Evolutionary conservation across 2,888 invertebrate species (phyloP), one percentile per base, ranked within the genome.

Genomic region (Plutella xylostella): DNA sequence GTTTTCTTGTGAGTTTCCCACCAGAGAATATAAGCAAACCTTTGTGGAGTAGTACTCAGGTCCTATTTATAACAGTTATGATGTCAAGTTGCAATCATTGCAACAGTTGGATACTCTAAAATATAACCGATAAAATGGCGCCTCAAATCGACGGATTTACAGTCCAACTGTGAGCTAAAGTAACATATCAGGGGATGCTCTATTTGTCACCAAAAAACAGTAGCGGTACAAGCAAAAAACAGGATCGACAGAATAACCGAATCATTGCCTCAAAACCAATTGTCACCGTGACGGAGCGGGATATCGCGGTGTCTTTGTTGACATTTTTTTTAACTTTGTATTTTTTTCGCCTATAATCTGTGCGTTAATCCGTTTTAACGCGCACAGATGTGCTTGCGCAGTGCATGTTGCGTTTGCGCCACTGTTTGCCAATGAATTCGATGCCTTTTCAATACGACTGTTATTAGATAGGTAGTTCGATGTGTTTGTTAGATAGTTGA

Each of bases 361-460:
- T 61, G 58, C 53, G 66, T 65, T 83, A 83, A 83, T 80, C 83
- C 79, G 73, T 80, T 83, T 80, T 78, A 82, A 73, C 77, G 72
- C 73, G 65, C 68, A 75, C 82, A 83, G 79, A 83, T 83, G 83
- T 71, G 76, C 60, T 57, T 58, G 56, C 53, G 63, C 50, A 55
- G 50, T 57, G 50, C 52, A 54, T 53, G 63, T 68, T n/a, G n/a
- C n/a, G n/a, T 67, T 65, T 64, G 58, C 56, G 55, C 55, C 14
- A n/a, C 39, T 12, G 14, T 22, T 12, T 39, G 39, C 25, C 39
- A 39, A 39, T 33, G 17, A 20, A 15, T 14, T 19, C 33, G 42
- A 42, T 17, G 22, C 25, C 39, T 25, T 25, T 42, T 30, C 4
- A 18, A 19, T 41, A 30, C 18, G 41, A 42, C 22, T 33, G 33